Evolutionary conservation across 2,113 vertebrate genomes (phyloP).

Genomic region (Lonchura striata): DNA sequence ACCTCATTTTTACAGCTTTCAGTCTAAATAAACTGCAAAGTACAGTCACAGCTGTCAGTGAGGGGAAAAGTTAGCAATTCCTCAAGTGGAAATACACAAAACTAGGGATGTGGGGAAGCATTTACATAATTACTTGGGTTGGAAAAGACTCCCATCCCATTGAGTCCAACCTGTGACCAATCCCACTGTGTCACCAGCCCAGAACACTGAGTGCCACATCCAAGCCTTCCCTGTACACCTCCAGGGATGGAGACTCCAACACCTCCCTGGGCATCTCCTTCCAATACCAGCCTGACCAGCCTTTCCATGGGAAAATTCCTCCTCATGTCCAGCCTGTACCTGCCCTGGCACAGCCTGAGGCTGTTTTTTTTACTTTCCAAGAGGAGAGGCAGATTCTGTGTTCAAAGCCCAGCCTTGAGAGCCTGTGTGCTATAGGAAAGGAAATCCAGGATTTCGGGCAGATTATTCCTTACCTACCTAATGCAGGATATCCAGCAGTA

Average conservation of each 20-base stretch:
- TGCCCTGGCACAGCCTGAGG: background rate
- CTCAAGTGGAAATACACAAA: background rate
- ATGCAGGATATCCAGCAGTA: background rate
- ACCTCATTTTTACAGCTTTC: background rate
- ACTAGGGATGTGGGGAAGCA: background rate
- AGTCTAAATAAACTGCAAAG: background rate
- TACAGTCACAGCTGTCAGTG: background rate
- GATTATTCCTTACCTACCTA: background rate
- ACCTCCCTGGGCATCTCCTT: background rate
- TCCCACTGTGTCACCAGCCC: background rate
- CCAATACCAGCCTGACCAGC: background rate
- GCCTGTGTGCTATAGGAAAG: background rate
- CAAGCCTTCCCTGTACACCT: background rate
- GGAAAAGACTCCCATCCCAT: background rate
- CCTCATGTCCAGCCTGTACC: background rate
- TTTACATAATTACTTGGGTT: background rate
- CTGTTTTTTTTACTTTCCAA: background rate
- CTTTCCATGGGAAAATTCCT: background rate
- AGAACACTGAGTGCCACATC: accelerated
- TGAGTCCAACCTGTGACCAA: accelerated
- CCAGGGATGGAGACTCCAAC: background rate
- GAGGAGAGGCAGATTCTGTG: background rate
- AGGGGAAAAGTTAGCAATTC: background rate
- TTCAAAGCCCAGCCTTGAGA: background rate
- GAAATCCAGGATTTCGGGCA: background rate